Evolutionary conservation across 2,888 invertebrate genomes (phyloP), one percentile per base, ranked within the genome.

Genomic region (Blastobasis lacticolella): DNA sequence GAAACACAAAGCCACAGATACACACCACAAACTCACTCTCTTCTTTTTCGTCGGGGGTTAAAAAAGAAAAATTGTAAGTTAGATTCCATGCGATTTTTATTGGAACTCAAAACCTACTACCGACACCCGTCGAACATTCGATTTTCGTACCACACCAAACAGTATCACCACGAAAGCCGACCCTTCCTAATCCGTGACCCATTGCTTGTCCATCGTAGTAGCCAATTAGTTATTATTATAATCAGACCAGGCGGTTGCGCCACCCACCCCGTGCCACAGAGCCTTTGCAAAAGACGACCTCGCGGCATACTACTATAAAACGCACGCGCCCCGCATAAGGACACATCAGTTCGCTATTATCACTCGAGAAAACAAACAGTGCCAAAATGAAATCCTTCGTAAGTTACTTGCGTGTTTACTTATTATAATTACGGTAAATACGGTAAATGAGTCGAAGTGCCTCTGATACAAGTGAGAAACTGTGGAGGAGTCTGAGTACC

Each of bases 351-450:
- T 49, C 54, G 10, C 54, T 49, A 53, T 49, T 50, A 58, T 49
- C 52, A 52, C 54, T 54, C 54, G 54, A 47, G 51, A 42, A 43
- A 37, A 57, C 38, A 51, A 51, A 52, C 50, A 51, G 48, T 49
- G 44, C 42, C 54, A 58, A 50, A 54, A 75, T 75, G 75, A 75
- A 69, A 58, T 53, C 66, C 49, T 69, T 70, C 55, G 75, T 75
- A 57, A 75, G 75, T 71, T 49, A 36, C 6, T 45, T 38, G 7
- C 9, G 23, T 43, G 6, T 23, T 2, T 23, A 23, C 23, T 23
- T 23, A 23, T 23, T 23, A 23, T 23, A 23, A 23, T 23, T 23
- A 23, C 1, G 23, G 23, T 1, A 43, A 10, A 46, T 23, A 7
- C 2, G 41, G 1, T 3, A 38, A 38, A 47, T n/a, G n/a, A n/a